phyloP scores from a whole-genome alignment of 1,140 invertebrate species.

The Phenacoccus solenopsis region DNA sequence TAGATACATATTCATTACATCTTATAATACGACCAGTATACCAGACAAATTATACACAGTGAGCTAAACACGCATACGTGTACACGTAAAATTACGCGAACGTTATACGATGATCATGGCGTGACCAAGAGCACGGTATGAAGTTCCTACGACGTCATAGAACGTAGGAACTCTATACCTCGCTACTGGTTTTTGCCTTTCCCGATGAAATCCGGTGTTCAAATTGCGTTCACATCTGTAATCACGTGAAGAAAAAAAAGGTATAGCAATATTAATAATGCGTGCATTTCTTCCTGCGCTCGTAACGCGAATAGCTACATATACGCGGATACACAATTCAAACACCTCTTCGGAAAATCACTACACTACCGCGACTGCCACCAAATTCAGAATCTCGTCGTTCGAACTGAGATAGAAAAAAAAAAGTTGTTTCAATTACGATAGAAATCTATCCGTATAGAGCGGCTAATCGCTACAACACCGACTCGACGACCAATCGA shows the following conservation, averaged over 20 bases:
- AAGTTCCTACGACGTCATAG: constrained; percentile 22
- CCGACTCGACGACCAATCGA: too few species aligned
- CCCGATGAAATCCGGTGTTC: constrained; percentile 5
- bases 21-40: too few species aligned
- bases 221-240: constrained; percentile 4
- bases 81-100: background rate
- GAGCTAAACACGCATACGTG: too few species aligned
- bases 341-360: background rate
- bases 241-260: background rate
- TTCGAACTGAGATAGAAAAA: too few species aligned
- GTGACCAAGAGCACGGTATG: constrained; percentile 24
- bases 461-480: too few species aligned
- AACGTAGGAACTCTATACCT: constrained; percentile 25
- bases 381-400: too few species aligned
- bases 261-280: background rate
- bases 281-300: background rate
- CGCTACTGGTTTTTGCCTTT: constrained; percentile 23
- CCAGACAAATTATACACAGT: too few species aligned
- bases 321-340: background rate
- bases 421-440: too few species aligned
- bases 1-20: too few species aligned
- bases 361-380: too few species aligned
- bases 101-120: constrained; percentile 4
- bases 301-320: too few species aligned
- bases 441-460: too few species aligned